Percentiles rank a stretch among this genome's conserved stretches.
phyloP scores from a whole-genome alignment of 1,140 invertebrate species.

The Oreohelix idahoensis region DNA sequence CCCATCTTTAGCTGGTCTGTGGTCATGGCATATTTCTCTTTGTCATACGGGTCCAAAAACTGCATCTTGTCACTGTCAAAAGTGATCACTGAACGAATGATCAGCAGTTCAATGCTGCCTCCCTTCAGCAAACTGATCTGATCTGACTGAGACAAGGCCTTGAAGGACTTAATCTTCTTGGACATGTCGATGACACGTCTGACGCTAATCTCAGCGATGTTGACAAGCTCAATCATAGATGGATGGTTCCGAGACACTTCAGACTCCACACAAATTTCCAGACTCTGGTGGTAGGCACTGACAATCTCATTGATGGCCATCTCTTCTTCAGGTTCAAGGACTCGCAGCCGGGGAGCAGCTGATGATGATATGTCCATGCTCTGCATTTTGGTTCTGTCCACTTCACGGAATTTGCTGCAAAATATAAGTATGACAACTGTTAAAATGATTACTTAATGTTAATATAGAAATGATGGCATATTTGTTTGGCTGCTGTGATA shows the following conservation, averaged over 20 bases:
- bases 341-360: conserved; percentile 48
- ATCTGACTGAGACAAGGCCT: conserved; percentile 71
- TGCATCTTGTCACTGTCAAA: conserved; percentile 73
- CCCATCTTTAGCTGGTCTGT: conserved; percentile 68
- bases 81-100: conserved; percentile 73
- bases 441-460: not conserved
- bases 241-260: conserved; percentile 64
- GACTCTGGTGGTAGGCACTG: conserved; percentile 68
- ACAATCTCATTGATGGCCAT: conserved; percentile 68
- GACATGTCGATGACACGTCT: conserved; percentile 73
- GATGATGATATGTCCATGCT: conserved; percentile 61
- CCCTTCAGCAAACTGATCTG: conserved; percentile 75
- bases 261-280: conserved; percentile 68
- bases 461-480: too few species aligned
- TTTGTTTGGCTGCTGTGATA: too few species aligned
- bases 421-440: conserved; percentile 30
- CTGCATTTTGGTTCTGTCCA: conserved; percentile 62
- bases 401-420: conserved; percentile 66
- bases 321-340: conserved; percentile 65
- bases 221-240: conserved; percentile 70
- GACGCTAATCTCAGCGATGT: conserved; percentile 73
- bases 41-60: conserved; percentile 71
- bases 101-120: conserved; percentile 75
- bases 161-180: conserved; percentile 74
- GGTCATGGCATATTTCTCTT: conserved; percentile 69